Evolutionary conservation across 2,113 vertebrate genomes (phyloP).

Genomic region (Campylomormyrus numenius): DNA sequence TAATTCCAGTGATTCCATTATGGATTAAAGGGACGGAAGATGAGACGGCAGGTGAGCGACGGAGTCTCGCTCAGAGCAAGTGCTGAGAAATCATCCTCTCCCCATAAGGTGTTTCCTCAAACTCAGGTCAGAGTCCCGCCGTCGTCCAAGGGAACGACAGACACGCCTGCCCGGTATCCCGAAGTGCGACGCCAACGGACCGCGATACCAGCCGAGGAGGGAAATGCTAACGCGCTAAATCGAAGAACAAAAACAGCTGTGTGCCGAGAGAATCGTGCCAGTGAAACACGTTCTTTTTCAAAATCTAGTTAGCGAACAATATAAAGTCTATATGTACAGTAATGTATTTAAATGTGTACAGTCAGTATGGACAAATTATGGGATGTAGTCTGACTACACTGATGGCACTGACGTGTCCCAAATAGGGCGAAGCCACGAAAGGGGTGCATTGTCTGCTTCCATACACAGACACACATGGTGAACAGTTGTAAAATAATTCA

Average conservation of each 20-base stretch:
- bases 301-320: not conserved
- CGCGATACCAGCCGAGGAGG: not conserved
- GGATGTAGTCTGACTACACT: not conserved
- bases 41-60: not conserved
- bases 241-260: not conserved
- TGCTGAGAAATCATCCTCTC: too few relatives aligned
- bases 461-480: not conserved
- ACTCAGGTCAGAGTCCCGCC: not conserved
- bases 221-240: not conserved
- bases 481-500: not conserved
- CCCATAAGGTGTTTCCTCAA: not conserved
- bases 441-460: not conserved
- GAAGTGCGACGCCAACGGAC: not conserved
- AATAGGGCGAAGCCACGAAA: not conserved
- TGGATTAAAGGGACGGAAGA: not conserved
- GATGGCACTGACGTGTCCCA: not conserved
- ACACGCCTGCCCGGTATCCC: not conserved
- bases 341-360: slow-evolving; percentile 21
- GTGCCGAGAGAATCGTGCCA: not conserved
- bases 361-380: slow-evolving; percentile 2
- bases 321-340: slow-evolving; percentile 17
- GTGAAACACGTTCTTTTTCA: not conserved
- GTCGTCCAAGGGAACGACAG: not conserved
- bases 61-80: not conserved
- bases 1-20: not conserved